Evolutionary conservation across 2,113 vertebrate species (phyloP).

Genomic region (Axis porcinus): DNA sequence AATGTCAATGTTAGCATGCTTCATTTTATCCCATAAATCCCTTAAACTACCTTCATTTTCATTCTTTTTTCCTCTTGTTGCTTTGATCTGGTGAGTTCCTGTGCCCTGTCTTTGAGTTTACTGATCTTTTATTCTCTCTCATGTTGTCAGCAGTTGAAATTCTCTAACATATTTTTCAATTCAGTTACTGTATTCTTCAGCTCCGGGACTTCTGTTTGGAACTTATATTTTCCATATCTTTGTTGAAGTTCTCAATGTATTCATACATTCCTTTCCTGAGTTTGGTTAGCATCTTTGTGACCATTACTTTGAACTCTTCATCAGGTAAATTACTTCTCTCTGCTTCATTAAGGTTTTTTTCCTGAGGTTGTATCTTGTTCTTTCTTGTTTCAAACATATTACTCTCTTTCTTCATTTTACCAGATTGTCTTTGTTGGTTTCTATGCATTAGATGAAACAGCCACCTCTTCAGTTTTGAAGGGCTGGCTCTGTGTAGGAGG

Average conservation of each 20-base stretch:
- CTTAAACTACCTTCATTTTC: neutral
- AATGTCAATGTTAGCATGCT: neutral
- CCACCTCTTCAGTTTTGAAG: neutral
- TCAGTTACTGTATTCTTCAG: neutral
- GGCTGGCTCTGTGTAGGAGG: neutral
- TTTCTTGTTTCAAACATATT: neutral
- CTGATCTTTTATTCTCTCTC: neutral
- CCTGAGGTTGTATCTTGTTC: neutral
- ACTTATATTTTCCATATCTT: neutral
- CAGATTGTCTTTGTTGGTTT: neutral
- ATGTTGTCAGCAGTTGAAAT: neutral
- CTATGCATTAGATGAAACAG: neutral
- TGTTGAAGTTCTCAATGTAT: neutral
- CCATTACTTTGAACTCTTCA: neutral
- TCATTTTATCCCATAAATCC: neutral
- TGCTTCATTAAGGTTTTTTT: neutral
- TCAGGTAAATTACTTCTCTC: neutral
- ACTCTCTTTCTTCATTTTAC: neutral
- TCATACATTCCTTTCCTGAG: neutral
- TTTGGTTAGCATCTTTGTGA: neutral
- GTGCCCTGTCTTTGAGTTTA: neutral
- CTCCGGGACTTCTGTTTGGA: neutral
- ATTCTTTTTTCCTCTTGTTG: neutral
- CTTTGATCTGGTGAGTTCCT: neutral
- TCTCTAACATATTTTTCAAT: neutral